Conservation (phyloP, 2,113 vertebrate genomes). For the Diadophis punctatus region DNA sequence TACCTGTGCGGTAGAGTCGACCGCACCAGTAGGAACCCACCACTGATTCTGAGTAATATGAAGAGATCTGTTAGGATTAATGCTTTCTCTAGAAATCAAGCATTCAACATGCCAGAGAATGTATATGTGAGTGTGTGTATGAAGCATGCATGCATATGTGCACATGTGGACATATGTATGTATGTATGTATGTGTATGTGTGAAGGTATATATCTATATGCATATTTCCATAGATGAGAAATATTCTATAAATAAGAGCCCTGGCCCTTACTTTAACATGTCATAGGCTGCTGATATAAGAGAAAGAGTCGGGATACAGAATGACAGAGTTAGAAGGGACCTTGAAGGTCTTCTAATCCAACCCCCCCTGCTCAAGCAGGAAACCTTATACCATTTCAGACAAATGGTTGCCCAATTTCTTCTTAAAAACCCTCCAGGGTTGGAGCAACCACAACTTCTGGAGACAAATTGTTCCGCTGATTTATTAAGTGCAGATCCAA, state of each 20-base stretch:
- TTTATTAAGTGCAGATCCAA: neutral
- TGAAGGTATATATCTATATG: neutral
- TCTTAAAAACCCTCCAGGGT: neutral
- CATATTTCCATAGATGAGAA: neutral
- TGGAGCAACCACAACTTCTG: too few relatives aligned
- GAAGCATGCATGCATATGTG: neutral
- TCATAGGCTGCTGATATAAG: neutral
- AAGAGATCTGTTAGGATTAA: neutral
- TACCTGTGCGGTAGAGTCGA: too few relatives aligned
- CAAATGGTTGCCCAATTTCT: neutral
- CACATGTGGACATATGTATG: neutral
- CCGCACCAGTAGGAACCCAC: too few relatives aligned
- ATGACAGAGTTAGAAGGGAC: too few relatives aligned
- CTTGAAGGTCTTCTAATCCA: neutral
- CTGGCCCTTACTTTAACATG: neutral
- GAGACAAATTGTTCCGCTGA: neutral
- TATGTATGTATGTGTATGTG: neutral
- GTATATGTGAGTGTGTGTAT: neutral
- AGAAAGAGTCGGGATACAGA: too few relatives aligned
- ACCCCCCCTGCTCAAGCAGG: neutral
- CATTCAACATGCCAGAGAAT: neutral
- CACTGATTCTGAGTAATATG: neutral
- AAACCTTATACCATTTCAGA: neutral
- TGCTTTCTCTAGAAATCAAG: neutral
- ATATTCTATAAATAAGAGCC: neutral